Conservation (phyloP, 2,888 invertebrate genomes). For the Acanthosoma haemorrhoidale region DNA sequence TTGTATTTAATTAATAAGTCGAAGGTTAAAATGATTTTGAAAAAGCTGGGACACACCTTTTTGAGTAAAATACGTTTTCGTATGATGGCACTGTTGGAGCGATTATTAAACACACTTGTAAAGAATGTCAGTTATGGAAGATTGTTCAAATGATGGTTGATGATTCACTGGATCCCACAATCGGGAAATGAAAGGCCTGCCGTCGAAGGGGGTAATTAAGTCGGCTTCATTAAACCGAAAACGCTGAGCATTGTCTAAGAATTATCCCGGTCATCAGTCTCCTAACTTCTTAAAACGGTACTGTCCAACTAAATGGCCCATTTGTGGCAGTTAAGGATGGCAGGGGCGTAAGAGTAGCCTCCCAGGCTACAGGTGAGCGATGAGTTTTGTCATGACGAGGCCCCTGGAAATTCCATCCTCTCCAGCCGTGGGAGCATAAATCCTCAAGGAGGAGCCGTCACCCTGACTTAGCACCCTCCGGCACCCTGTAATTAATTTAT, state of each 20-base stretch:
- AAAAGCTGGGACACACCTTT: too few species aligned
- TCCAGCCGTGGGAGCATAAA: not conserved
- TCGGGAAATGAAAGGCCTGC: too few species aligned
- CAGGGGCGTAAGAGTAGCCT: not conserved
- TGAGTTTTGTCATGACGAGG: constrained; percentile 12
- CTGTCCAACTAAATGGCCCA: constrained; percentile 6
- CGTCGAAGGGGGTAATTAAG: not conserved
- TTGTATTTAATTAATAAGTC: too few species aligned
- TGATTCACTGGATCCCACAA: not conserved
- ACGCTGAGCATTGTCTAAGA: constrained; percentile 1
- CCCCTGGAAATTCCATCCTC: constrained; percentile 7
- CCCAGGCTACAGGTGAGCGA: not conserved
- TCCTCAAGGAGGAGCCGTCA: not conserved
- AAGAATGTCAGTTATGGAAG: too few species aligned
- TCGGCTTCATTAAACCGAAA: not conserved
- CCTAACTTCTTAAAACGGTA: not conserved
- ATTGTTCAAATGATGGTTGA: too few species aligned
- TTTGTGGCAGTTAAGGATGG: not conserved
- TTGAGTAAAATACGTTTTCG: too few species aligned
- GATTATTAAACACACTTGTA: too few species aligned
- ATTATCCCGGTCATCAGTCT: not conserved
- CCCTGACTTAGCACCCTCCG: not conserved
- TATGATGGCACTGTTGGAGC: too few species aligned
- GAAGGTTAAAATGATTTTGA: too few species aligned
- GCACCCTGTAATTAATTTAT: constrained; percentile 6